phyloP scores from a whole-genome alignment of 2,888 invertebrate genomes.

The Amorpha juglandis region DNA sequence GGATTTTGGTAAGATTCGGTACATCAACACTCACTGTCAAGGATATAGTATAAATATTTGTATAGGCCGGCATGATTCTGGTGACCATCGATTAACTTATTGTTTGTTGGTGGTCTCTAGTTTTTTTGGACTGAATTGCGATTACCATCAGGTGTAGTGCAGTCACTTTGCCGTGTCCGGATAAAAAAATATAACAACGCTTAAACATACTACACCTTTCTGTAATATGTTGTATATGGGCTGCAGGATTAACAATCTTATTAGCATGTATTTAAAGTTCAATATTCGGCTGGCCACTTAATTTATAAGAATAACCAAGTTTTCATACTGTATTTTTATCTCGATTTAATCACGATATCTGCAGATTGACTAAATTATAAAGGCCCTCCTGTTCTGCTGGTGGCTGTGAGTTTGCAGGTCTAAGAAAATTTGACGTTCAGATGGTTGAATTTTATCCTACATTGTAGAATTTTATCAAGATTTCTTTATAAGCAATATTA shows the following conservation, averaged over 20 bases:
- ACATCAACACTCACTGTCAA: too few relatives aligned
- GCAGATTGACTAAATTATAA: constrained; percentile 29
- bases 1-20: too few relatives aligned
- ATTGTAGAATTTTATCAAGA: constrained; percentile 18
- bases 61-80: too few relatives aligned
- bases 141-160: too few relatives aligned
- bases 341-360: constrained; percentile 45
- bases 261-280: not conserved
- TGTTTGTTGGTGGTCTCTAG: too few relatives aligned
- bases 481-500: not conserved
- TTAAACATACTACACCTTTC: too few relatives aligned
- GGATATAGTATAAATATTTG: too few relatives aligned
- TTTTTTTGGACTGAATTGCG: too few relatives aligned
- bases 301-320: constrained; percentile 46
- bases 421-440: not conserved
- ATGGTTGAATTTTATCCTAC: constrained; percentile 7
- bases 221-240: too few relatives aligned
- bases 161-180: too few relatives aligned
- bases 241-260: constrained; percentile 5
- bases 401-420: not conserved
- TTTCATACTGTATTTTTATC: constrained; percentile 52
- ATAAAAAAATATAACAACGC: too few relatives aligned
- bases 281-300: constrained; percentile 20
- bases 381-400: not conserved
- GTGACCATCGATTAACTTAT: too few relatives aligned